These are phyloP conservation scores for Oppia nitens DNA, from an alignment of 1,140 invertebrate genomes.

Conservation along the genomic window DNA sequence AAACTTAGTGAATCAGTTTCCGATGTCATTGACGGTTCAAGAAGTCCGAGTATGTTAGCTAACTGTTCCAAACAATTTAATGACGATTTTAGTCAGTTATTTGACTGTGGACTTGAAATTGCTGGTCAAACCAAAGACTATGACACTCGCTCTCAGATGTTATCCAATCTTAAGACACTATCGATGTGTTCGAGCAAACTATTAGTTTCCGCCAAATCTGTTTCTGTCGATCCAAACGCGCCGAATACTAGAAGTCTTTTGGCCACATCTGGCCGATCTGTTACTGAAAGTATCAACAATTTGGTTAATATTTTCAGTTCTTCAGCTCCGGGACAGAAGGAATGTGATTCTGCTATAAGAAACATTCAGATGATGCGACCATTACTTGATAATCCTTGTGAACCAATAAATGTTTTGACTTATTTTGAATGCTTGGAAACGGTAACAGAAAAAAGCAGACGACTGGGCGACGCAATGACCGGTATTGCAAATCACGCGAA, in stretches of 20 bases:
- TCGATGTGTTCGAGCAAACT: conserved; percentile 73
- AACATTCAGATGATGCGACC: conserved; percentile 61
- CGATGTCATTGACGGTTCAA: conserved; percentile 53
- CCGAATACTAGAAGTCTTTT: conserved; percentile 79
- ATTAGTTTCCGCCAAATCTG: conserved; percentile 65
- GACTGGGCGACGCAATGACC: conserved; percentile 66
- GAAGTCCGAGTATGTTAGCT: conserved; percentile 47
- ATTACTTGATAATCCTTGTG: conserved; percentile 63
- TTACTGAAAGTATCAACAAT: conserved; percentile 83
- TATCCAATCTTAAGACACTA: conserved; percentile 66
- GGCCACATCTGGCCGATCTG: conserved; percentile 60
- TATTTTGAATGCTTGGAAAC: conserved; percentile 89
- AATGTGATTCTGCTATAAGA: conserved; percentile 88
- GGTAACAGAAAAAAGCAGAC: conserved; percentile 70
- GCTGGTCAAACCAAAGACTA: conserved; percentile 54
- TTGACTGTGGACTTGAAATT: conserved; percentile 60
- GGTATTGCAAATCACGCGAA: conserved; percentile 85
- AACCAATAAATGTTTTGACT: conserved; percentile 67
- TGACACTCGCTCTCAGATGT: conserved; percentile 54
- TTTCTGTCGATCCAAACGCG: conserved; percentile 68
- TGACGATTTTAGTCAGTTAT: conserved; percentile 52
- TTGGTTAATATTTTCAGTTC: conserved; percentile 65
- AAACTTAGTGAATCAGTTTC: conserved; percentile 60
- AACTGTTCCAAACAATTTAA: conserved; percentile 54
- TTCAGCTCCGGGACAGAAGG: conserved; percentile 73